Percentiles rank a stretch among this genome's conserved stretches.
These are phyloP conservation scores for Temnopleurus reevesii DNA, from an alignment of 53 echinoderm and acorn worm species.

Conservation along the genomic window DNA sequence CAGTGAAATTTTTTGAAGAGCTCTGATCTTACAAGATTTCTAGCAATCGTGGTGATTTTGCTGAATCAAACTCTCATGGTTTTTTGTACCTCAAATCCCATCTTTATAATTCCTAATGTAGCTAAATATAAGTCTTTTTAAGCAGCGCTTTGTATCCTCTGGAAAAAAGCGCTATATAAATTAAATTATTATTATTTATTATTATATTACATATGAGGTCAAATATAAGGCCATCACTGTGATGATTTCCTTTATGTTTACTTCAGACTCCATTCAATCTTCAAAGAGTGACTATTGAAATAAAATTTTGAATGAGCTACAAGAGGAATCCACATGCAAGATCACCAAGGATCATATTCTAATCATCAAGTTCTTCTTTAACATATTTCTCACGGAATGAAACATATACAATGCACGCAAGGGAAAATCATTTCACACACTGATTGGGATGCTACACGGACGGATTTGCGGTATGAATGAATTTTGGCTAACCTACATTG, in stretches of 20 bases:
- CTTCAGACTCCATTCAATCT: neutral
- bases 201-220: neutral
- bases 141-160: too few relatives aligned
- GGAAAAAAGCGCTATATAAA: too few relatives aligned
- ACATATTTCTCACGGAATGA: neutral
- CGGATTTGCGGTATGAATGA: neutral
- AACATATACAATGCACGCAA: neutral
- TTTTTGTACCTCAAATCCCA: too few relatives aligned
- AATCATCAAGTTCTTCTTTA: neutral
- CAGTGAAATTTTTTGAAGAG: too few relatives aligned
- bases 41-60: too few relatives aligned
- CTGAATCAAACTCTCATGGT: too few relatives aligned
- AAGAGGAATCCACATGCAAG: too few relatives aligned
- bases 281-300: neutral
- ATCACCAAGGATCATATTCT: too few relatives aligned
- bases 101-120: too few relatives aligned
- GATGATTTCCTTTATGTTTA: neutral
- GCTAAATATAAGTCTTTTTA: too few relatives aligned
- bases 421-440: slow-evolving; percentile 36
- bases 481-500: neutral
- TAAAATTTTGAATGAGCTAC: neutral
- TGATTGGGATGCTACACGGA: neutral
- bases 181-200: too few relatives aligned
- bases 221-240: neutral
- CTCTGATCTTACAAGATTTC: too few relatives aligned